phyloP scores from a whole-genome alignment of 2,888 invertebrate genomes.

The Monoplex corrugatus region DNA sequence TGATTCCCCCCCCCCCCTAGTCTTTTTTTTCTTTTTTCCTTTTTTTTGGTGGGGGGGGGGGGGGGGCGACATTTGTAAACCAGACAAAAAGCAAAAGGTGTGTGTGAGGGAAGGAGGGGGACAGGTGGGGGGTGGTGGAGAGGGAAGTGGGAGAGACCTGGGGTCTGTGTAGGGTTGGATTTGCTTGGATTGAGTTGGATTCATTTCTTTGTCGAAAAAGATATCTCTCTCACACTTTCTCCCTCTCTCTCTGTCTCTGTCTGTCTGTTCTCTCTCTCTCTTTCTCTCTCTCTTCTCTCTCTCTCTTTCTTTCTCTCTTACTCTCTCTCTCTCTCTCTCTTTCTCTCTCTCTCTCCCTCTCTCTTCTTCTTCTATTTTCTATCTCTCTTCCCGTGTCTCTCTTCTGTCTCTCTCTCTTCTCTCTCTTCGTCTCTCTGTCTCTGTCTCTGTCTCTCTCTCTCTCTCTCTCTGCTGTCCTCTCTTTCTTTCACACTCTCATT shows the following conservation, averaged over 20 bases:
- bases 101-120: no score
- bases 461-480: background rate
- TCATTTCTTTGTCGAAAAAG: no score
- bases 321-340: background rate
- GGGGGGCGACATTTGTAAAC: no score
- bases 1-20: no score
- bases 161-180: no score
- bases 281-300: background rate
- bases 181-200: no score
- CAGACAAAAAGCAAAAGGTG: no score
- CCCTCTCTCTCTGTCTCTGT: conserved; percentile 2
- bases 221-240: background rate
- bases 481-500: background rate
- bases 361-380: background rate
- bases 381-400: background rate
- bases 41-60: no score
- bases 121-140: no score
- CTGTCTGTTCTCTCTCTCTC: background rate
- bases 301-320: background rate
- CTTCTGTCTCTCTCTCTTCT: conserved; percentile 8
- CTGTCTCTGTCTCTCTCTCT: background rate
- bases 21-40: no score
- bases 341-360: background rate
- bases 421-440: background rate
- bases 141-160: no score